Base-by-base conservation (phyloP, 2,797 vertebrate species). In the Lithobates sylvaticus region DNA sequence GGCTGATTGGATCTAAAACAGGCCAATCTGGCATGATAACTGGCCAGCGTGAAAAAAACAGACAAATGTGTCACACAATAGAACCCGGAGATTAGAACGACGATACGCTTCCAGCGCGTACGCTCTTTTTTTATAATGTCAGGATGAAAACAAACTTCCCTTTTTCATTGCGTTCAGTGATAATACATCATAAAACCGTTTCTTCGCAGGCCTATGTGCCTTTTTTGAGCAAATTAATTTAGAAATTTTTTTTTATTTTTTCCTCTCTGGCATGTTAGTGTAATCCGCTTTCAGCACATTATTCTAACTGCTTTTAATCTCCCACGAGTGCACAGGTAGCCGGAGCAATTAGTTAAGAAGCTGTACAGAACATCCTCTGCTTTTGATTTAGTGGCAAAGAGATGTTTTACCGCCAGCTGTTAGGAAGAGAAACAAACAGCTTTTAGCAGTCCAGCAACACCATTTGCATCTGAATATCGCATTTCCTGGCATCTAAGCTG, bases 321-420 rank as follows among this genome's bases (percentile, higher is more conserved):
- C 73, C 64, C 39, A 9, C 0, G n/a, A 44, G 74, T 26, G 23
- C 47, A 36, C 67, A 69, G 64, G 75, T 61, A 82, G 29, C 75
- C 5, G 76, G 72, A 78, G 76, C 75, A 85, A 88, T 88, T 79
- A 88, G 76, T 44, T 36, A 50, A 70, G 78, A 75, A 78, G 69
- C 79, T 5, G 69, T 13, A 86, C 79, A 75, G 76, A 73, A 44
- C 78, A 77, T 81, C 78, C 34, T 78, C 73, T 44, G 47, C 39
- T 7, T 39, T 54, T 68, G 29, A 81, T 76, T 58, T 86, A 21
- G 36, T 61, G n/a, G 72, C 34, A 64, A 64, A 44, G 47, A n/a
- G 32, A 39, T 73, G 65, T 67, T 72, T 73, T 54, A 71, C 74
- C 34, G 64, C 79, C 80, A 86, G 85, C 85, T 86, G 85, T 71